Evolutionary conservation across 2,797 vertebrate species (phyloP).

Genomic region (Galagoides demidoff): DNA sequence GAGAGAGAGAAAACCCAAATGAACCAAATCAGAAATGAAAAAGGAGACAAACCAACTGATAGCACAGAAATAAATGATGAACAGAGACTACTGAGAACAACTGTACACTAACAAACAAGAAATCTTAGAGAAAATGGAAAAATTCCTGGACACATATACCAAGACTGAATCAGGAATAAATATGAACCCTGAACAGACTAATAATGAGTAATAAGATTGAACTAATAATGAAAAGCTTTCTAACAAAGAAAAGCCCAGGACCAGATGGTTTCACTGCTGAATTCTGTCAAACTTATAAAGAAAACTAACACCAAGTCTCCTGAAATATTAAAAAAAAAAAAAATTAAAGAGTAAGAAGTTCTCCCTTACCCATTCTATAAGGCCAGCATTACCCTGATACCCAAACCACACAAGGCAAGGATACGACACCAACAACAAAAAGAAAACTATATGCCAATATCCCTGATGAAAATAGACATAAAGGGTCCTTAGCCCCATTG

Average conservation of each 20-base stretch:
- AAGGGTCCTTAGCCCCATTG: background rate
- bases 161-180: background rate
- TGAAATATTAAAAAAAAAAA: background rate
- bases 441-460: background rate
- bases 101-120: background rate
- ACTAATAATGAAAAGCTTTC: background rate
- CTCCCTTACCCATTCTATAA: background rate
- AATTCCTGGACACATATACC: background rate
- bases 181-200: background rate
- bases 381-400: background rate
- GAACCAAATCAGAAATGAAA: background rate
- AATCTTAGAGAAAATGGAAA: background rate
- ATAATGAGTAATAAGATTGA: background rate
- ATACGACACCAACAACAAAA: no score
- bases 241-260: background rate
- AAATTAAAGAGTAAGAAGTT: background rate
- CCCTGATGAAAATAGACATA: background rate
- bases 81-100: background rate
- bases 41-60: background rate
- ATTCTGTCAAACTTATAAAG: background rate
- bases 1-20: background rate
- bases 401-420: background rate
- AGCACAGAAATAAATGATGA: background rate
- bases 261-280: background rate
- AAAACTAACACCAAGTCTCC: background rate